Base-by-base conservation (phyloP, 2,888 invertebrate genomes). In the Bombyx huttoni region DNA sequence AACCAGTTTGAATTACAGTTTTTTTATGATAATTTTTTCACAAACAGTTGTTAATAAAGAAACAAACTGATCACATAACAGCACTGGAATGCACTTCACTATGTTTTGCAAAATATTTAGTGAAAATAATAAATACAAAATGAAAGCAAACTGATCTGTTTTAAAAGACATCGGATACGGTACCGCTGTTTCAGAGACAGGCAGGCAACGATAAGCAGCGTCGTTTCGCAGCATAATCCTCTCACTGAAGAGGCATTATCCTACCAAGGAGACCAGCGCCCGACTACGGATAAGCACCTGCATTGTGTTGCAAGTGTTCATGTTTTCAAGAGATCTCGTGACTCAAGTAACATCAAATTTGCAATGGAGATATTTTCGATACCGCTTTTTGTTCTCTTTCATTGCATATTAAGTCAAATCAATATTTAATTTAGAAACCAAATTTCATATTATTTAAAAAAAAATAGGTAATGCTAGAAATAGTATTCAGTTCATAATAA, bases 191-290 rank as follows among this genome's bases (percentile, higher is more conserved):
- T 56, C 61, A 60, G 63, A 62, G 60, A 58, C 62, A n/a, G 64
- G 64, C 55, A 57, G 62, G 59, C 62, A 62, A 62, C 67, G 68
- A 74, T 72, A 73, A 75, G 70, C 68, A 64, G 66, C 69, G 68
- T 68, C 67, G 67, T 67, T 72, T 63, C 65, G 63, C 60, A 59
- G 67, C 59, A 68, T 78, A 75, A 78, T 78, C 77, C 78, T 62
- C 70, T 64, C 65, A 64, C 66, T 72, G 67, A 68, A 78, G 78
- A 71, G 75, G 77, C 68, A 76, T 78, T 76, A 77, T 73, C 72
- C 72, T 64, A 62, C 69, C 59, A 58, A 60, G 57, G 64, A 64
- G 61, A 65, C 68, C 70, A 64, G 59, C 61, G 61, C 64, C 57
- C 61, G 61, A 64, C 65, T 63, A 61, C 58, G 63, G 62, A 65